Base-by-base conservation (phyloP, 2,113 vertebrate genomes). In the Phalacrocorax brasilianus region DNA sequence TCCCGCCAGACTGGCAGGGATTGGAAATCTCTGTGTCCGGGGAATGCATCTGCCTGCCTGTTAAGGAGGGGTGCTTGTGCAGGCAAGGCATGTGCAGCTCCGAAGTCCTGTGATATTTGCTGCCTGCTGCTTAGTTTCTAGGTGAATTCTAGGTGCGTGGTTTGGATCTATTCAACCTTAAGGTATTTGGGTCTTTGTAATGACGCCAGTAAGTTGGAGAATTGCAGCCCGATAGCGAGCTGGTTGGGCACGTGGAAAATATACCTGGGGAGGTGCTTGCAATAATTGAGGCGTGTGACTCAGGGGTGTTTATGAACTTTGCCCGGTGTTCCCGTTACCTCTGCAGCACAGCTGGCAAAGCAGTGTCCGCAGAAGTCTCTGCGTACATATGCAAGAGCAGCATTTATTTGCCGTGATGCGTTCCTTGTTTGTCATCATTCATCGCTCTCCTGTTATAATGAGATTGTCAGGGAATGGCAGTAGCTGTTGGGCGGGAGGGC, bases 391-490 rank as follows among this genome's bases (percentile, higher is more conserved):
- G 71, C 40, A 33, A 71, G 17, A 77, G 42, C 24, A 27, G 50
- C 11, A 2, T 66, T 79, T 47, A 32, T 58, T 77, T 87, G 74
- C 44, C 1, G 0, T n/a, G 4, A 6, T 22, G 14, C 3, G 11
- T 14, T 72, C 14, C 17, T 63, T 80, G 77, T 59, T 53, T 55
- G n/a, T 50, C 42, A 2, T n/a, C 3, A 2, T 84, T 85, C 27
- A 4, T 78, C 45, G 26, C 45, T 88, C 32, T 73, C 38, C 66
- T 10, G 3, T 49, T 45, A 45, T 11, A 14, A 27, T 45, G 77
- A n/a, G 44, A 22, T 45, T n/a, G 16, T 65, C 12, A 3, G 40
- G 67, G 40, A 58, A 7, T 40, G 32, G 28, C 80, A 26, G 58
- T 8, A 59, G 47, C 62, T 71, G 38, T 35, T 0, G 8, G 88